Conservation (phyloP, 2,888 invertebrate species). For the Sericinus montela region DNA sequence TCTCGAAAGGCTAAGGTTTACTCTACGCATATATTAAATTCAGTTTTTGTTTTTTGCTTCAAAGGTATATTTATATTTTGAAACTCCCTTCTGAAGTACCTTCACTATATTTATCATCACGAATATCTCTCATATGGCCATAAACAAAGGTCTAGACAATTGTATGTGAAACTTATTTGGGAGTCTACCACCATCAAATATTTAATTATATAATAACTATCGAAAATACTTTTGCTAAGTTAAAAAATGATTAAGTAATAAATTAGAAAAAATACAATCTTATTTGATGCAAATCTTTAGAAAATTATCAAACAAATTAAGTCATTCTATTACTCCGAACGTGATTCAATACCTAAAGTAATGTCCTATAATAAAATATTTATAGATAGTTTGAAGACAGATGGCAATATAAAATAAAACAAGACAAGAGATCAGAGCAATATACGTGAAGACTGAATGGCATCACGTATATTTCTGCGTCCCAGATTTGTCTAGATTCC, state of each 20-base stretch:
- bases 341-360: neutral
- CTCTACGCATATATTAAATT: slow-evolving; percentile 2
- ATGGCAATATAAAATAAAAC: slow-evolving; percentile 2
- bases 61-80: neutral
- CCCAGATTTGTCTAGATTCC: slow-evolving; percentile 25
- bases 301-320: neutral
- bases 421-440: slow-evolving; percentile 1
- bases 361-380: slow-evolving; percentile 6
- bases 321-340: slow-evolving; percentile 1
- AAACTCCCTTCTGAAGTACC: no score
- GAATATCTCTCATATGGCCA: no score
- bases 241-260: no score
- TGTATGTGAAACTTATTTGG: no score
- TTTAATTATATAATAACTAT: no score
- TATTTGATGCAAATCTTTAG: no score
- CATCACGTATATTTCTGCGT: slow-evolving; percentile 25
- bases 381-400: slow-evolving; percentile 2
- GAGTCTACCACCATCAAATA: no score
- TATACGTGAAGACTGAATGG: slow-evolving; percentile 18
- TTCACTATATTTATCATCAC: no score
- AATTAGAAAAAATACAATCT: neutral
- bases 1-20: slow-evolving; percentile 14
- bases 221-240: no score
- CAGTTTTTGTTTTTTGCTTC: neutral
- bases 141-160: no score